phyloP scores from a whole-genome alignment of 2,888 invertebrate genomes.

The Synanthedon vespiformis region DNA sequence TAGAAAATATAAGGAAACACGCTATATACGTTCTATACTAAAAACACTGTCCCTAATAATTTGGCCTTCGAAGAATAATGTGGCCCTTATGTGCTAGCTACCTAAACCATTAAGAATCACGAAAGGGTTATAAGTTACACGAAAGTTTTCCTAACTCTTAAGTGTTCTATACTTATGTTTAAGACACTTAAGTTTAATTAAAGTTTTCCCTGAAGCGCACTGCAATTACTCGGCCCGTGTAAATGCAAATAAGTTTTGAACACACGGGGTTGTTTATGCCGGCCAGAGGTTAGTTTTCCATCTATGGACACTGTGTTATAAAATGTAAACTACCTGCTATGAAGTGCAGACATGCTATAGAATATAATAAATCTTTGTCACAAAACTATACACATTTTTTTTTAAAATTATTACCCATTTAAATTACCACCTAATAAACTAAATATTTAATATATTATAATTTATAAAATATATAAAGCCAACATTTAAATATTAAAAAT shows the following conservation, averaged over 20 bases:
- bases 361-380: background rate
- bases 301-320: slow-evolving; percentile 15
- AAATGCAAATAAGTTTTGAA: slow-evolving; percentile 65
- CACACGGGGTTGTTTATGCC: slow-evolving; percentile 54
- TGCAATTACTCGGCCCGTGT: slow-evolving; percentile 66
- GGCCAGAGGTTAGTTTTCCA: slow-evolving; percentile 32
- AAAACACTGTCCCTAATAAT: no score
- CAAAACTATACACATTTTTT: no score
- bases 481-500: no score
- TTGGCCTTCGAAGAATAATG: no score
- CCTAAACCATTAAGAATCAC: background rate
- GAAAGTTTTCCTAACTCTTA: slow-evolving; percentile 59
- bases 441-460: no score
- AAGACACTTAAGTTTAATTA: slow-evolving; percentile 64
- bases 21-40: no score
- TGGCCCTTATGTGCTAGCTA: no score
- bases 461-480: no score
- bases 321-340: background rate
- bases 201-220: slow-evolving; percentile 63
- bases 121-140: slow-evolving; percentile 11
- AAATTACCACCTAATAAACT: no score
- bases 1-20: no score
- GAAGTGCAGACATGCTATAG: background rate
- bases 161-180: slow-evolving; percentile 48
- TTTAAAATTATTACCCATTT: no score